phyloP scores from a whole-genome alignment of 1,140 invertebrate species.

The Diorhabda elongata region DNA sequence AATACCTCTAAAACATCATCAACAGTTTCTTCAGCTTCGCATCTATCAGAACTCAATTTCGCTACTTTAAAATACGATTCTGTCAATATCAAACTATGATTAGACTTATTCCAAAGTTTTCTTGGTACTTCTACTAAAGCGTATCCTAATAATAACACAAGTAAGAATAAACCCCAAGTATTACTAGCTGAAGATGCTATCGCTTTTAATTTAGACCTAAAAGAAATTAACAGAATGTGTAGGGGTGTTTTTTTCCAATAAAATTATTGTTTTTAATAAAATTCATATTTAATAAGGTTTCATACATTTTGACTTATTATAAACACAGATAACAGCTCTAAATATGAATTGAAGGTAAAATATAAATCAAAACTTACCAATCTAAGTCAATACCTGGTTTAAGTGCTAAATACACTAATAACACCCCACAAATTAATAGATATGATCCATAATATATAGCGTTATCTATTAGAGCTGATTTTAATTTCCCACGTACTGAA shows the following conservation, averaged over 20 bases:
- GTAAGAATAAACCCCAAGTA: conserved; percentile 96
- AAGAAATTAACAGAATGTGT: conserved; percentile 15
- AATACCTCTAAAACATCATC: conserved; percentile 89
- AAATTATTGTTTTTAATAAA: no score
- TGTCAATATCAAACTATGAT: conserved; percentile 75
- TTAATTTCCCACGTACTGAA: conserved; percentile 88
- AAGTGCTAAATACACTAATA: conserved; percentile 91
- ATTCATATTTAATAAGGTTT: no score
- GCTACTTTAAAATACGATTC: conserved; percentile 94
- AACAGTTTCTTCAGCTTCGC: conserved; percentile 92
- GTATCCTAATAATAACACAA: conserved; percentile 93
- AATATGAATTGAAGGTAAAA: no score
- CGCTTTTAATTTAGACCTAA: conserved; percentile 84
- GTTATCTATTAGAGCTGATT: conserved; percentile 93
- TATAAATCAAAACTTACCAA: conserved; percentile 54
- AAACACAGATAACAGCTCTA: no score
- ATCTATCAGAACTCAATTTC: conserved; percentile 95
- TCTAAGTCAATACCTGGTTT: conserved; percentile 86
- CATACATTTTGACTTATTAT: no score
- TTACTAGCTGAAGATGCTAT: conserved; percentile 98
- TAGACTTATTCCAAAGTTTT: conserved; percentile 80
- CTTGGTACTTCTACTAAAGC: conserved; percentile 94
- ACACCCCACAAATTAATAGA: conserved; percentile 88
- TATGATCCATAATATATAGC: conserved; percentile 98
- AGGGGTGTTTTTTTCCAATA: no score